phyloP scores from a whole-genome alignment of 2,888 invertebrate species.

The Agrochola circellaris region DNA sequence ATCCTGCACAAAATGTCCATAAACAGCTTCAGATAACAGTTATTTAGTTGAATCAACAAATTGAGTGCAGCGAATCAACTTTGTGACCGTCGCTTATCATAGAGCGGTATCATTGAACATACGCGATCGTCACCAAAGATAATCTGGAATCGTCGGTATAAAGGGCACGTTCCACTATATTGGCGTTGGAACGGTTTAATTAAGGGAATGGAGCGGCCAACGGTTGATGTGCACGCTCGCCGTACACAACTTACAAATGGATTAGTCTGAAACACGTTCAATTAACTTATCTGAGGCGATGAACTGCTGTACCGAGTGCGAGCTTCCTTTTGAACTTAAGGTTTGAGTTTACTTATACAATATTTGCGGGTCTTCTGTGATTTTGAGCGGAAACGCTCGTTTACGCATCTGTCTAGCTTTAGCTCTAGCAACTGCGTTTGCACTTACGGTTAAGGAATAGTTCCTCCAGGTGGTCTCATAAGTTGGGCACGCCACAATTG shows the following conservation, averaged over 20 bases:
- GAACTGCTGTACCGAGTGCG: conserved; percentile 65
- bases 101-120: conserved; percentile 59
- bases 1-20: conserved; percentile 20
- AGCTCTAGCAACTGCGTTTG: background rate
- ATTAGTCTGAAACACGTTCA: conserved; percentile 83
- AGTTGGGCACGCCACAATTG: too few species aligned
- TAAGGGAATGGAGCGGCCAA: conserved; percentile 83
- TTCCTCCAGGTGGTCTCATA: background rate
- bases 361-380: conserved; percentile 15
- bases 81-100: conserved; percentile 54
- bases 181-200: conserved; percentile 82
- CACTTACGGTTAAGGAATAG: background rate
- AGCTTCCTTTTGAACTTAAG: conserved; percentile 42
- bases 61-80: conserved; percentile 58
- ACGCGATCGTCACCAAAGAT: conserved; percentile 59
- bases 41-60: conserved; percentile 58
- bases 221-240: conserved; percentile 70
- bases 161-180: conserved; percentile 70
- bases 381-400: background rate
- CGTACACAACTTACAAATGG: conserved; percentile 82
- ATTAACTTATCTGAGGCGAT: conserved; percentile 76
- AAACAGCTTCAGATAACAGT: conserved; percentile 35
- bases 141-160: conserved; percentile 66
- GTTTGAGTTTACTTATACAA: conserved; percentile 27
- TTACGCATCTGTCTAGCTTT: background rate